phyloP scores from a whole-genome alignment of 2,888 invertebrate species.

The Teleiodes luculella region DNA sequence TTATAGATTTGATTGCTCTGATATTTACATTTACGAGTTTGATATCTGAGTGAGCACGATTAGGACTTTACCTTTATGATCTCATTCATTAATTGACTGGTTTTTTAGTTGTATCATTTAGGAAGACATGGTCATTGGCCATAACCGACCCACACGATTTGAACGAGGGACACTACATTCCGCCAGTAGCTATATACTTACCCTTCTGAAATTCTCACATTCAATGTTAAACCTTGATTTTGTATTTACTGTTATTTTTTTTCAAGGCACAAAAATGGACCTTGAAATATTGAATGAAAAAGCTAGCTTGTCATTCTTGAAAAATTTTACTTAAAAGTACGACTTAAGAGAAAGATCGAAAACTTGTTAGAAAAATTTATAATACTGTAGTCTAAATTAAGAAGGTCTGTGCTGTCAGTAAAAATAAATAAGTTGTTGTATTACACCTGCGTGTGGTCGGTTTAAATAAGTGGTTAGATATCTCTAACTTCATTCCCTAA shows the following conservation, averaged over 20 bases:
- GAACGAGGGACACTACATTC: too few species aligned
- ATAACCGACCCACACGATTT: conserved; percentile 16
- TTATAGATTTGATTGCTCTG: conserved; percentile 46
- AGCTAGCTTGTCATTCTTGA: too few species aligned
- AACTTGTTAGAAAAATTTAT: too few species aligned
- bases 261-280: too few species aligned
- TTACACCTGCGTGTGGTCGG: neutral
- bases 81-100: conserved; percentile 20
- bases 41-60: conserved; percentile 58
- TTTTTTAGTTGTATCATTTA: conserved; percentile 13
- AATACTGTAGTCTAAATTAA: too few species aligned
- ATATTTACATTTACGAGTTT: conserved; percentile 47
- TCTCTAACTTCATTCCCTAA: neutral
- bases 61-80: conserved; percentile 36
- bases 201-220: too few species aligned
- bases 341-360: too few species aligned
- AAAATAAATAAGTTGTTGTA: neutral
- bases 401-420: neutral
- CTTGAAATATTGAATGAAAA: too few species aligned
- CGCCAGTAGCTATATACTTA: too few species aligned
- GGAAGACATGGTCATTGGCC: conserved; percentile 13
- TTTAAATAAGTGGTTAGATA: conserved; percentile 2
- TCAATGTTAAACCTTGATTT: too few species aligned
- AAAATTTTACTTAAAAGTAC: too few species aligned
- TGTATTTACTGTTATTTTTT: too few species aligned